Evolutionary conservation across 53 echinoderm and acorn worm species (phyloP), one percentile per base, ranked within the genome.

Genomic region (Luidia sarsii): DNA sequence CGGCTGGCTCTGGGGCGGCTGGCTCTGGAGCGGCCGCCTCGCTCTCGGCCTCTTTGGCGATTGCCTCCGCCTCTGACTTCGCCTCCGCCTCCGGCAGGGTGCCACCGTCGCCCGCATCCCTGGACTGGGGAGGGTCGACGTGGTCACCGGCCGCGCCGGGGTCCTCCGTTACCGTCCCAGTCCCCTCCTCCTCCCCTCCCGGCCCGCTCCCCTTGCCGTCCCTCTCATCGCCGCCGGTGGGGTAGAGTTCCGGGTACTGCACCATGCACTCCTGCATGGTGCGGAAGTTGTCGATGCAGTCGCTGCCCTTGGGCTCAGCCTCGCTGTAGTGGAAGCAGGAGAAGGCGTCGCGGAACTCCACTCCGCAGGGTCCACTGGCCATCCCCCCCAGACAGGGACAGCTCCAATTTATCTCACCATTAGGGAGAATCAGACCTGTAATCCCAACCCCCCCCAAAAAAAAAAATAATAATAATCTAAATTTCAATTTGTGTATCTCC

Each of bases 381-480:
- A 95, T 95, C 1, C 92, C 92, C 29, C 95, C 95, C 1, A 95
- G 88, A 64, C 95, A 95, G 20, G 95, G 95, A 65, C 95, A 95
- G 34, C 81, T 92, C 95, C 95, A 95, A 83, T 95, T 95, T 66
- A 95, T 95, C 6, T 90, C 92, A 27, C 95, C 95, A 51, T 92
- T 90, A 6, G 92, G 62, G 20, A 92, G 83, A 48, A 95, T 92
- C 10, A 95, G 82, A 48, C 95, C 95, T 95, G 10, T 49, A 34
- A n/a, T n/a, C n/a, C n/a, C n/a, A n/a, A n/a, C n/a, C n/a, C n/a
- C n/a, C n/a, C n/a, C n/a, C n/a, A n/a, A n/a, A n/a, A n/a, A n/a
- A n/a, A n/a, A n/a, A n/a, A n/a, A n/a, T n/a, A n/a, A n/a, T n/a
- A n/a, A n/a, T n/a, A n/a, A n/a, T n/a, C n/a, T n/a, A n/a, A n/a